Percentiles rank a stretch among this genome's conserved stretches.
Evolutionary conservation across 2,888 invertebrate species (phyloP).

Genomic region (Diloba caeruleocephala): DNA sequence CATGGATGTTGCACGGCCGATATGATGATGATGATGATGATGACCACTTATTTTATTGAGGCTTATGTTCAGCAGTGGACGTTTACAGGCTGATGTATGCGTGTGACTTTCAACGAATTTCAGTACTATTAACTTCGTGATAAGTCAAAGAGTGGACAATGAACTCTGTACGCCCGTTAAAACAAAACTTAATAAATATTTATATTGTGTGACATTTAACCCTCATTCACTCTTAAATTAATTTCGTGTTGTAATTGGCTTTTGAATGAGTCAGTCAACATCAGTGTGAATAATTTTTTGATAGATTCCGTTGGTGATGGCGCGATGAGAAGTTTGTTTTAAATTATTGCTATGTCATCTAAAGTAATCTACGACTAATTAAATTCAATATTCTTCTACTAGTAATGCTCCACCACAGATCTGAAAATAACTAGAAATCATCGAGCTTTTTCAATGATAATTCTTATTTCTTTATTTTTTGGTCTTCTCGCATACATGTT

Average conservation of each 20-base stretch:
- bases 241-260: slow-evolving; percentile 39
- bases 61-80: too few relatives aligned
- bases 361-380: slow-evolving; percentile 38
- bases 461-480: too few relatives aligned
- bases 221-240: slow-evolving; percentile 12
- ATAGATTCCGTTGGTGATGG: slow-evolving; percentile 40
- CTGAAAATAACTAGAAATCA: slow-evolving; percentile 5
- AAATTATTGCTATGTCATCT: slow-evolving; percentile 31
- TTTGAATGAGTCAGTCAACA: slow-evolving; percentile 35
- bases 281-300: slow-evolving; percentile 19
- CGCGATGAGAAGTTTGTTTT: slow-evolving; percentile 4
- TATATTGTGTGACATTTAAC: slow-evolving; percentile 15
- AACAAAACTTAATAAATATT: slow-evolving; percentile 39
- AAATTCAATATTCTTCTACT: slow-evolving; percentile 32
- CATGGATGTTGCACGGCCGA: too few relatives aligned
- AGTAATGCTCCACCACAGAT: slow-evolving; percentile 30
- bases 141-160: slow-evolving; percentile 6
- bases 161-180: slow-evolving; percentile 14
- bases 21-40: too few relatives aligned
- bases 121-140: too few relatives aligned
- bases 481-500: too few relatives aligned
- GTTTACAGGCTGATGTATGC: too few relatives aligned
- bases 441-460: not conserved
- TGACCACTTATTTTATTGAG: too few relatives aligned
- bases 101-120: too few relatives aligned